A percentile compares a stretch with the other conserved stretches of the same genome.
Conservation (phyloP, 2,888 invertebrate species). For the Cerastoderma edule region DNA sequence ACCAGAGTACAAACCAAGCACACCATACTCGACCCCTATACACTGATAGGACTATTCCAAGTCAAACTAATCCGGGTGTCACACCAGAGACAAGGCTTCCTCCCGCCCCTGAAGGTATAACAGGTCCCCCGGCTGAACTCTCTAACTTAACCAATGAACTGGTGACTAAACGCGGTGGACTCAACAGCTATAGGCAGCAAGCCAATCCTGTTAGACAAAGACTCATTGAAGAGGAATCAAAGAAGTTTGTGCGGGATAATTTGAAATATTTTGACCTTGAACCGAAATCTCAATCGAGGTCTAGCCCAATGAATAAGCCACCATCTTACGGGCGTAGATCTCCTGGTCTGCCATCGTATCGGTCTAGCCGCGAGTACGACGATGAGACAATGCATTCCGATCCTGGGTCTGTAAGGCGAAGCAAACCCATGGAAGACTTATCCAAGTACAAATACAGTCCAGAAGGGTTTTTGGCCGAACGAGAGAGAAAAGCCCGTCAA, state of each 20-base stretch:
- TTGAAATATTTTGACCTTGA: constrained; percentile 46
- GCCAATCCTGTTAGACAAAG: constrained; percentile 56
- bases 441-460: constrained; percentile 38
- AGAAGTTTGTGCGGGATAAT: constrained; percentile 36
- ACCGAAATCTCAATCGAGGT: not conserved
- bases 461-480: constrained; percentile 54
- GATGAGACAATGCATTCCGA: constrained; percentile 44
- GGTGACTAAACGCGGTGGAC: constrained; percentile 12
- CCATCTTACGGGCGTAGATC: not conserved
- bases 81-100: not conserved
- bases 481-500: constrained; percentile 30
- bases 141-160: constrained; percentile 22
- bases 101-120: constrained; percentile 45
- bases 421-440: not conserved
- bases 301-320: not conserved
- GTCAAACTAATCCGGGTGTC: constrained; percentile 2
- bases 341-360: constrained; percentile 6
- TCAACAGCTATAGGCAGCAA: constrained; percentile 47
- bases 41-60: constrained; percentile 34
- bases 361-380: not conserved
- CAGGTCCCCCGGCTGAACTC: constrained; percentile 34
- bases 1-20: constrained; percentile 30
- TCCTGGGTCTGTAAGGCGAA: constrained; percentile 35
- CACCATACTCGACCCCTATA: constrained; percentile 29
- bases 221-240: constrained; percentile 42